phyloP scores from a whole-genome alignment of 1,140 invertebrate species.

The Aplysia californica region DNA sequence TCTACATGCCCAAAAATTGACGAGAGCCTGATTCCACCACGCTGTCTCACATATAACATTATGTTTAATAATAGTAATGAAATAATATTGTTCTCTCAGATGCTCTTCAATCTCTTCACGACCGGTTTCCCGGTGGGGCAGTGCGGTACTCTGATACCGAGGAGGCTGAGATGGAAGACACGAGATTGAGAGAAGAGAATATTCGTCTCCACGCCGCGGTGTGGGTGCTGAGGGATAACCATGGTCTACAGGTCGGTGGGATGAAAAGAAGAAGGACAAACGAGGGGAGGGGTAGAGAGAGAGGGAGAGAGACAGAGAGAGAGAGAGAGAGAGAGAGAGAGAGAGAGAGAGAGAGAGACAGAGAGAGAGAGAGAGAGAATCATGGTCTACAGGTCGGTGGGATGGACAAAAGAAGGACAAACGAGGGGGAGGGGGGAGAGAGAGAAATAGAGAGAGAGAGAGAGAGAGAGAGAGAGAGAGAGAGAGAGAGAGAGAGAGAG shows the following conservation, averaged over 20 bases:
- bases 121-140: background rate
- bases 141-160: background rate
- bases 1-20: no score
- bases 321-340: background rate
- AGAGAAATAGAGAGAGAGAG: no score
- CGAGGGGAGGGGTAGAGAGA: no score
- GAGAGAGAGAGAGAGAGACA: background rate
- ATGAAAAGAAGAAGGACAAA: background rate
- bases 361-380: slow-evolving; percentile 2
- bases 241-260: slow-evolving; percentile 1
- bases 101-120: background rate
- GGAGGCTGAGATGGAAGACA: background rate
- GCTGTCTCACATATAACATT: no score
- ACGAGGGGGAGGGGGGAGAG: no score
- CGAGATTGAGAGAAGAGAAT: slow-evolving; percentile 12
- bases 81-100: no score
- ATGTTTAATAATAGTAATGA: no score
- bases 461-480: no score
- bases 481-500: no score
- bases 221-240: slow-evolving; percentile 20
- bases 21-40: no score
- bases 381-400: slow-evolving; percentile 10
- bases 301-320: background rate
- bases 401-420: background rate
- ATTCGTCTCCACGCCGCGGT: slow-evolving; percentile 17